A percentile compares a stretch with the other conserved stretches of the same genome.
Conservation (phyloP, 2,797 vertebrate species). For the Alca torda region DNA sequence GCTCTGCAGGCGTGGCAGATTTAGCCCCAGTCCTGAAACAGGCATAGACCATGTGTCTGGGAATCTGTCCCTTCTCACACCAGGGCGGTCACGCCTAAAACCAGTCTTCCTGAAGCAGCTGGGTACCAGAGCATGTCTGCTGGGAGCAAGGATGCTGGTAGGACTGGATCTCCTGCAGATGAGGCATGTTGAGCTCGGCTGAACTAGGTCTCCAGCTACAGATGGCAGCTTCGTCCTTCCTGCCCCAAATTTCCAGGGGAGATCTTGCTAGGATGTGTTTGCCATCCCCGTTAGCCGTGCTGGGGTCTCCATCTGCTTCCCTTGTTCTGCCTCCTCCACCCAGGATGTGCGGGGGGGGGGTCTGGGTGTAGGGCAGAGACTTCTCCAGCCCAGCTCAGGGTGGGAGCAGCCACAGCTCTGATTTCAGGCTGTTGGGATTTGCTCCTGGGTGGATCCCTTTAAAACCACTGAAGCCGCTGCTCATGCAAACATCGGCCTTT, state of each 20-base stretch:
- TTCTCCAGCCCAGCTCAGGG: background rate
- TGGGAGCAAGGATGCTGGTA: background rate
- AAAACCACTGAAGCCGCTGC: background rate
- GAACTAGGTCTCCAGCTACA: background rate
- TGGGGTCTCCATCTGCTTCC: background rate
- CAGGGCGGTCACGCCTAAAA: background rate
- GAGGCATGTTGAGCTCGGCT: accelerated
- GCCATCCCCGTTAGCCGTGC: background rate
- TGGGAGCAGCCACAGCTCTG: background rate
- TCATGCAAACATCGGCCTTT: conserved; percentile 37
- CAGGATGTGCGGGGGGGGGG: accelerated
- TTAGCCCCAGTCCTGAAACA: background rate
- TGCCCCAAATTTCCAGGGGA: background rate
- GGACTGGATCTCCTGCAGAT: background rate
- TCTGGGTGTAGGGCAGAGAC: background rate
- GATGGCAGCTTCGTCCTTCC: background rate
- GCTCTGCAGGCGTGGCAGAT: background rate
- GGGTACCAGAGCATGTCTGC: background rate
- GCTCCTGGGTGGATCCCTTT: conserved; percentile 30
- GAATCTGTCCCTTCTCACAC: background rate
- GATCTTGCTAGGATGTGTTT: background rate
- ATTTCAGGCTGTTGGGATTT: conserved; percentile 29
- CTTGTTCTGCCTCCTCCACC: background rate
- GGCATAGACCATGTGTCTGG: background rate
- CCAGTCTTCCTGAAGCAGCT: background rate